Percentiles rank a stretch among this genome's conserved stretches.
phyloP scores from a whole-genome alignment of 92 coral and sea anemone species.

The Meandrina meandrites region DNA sequence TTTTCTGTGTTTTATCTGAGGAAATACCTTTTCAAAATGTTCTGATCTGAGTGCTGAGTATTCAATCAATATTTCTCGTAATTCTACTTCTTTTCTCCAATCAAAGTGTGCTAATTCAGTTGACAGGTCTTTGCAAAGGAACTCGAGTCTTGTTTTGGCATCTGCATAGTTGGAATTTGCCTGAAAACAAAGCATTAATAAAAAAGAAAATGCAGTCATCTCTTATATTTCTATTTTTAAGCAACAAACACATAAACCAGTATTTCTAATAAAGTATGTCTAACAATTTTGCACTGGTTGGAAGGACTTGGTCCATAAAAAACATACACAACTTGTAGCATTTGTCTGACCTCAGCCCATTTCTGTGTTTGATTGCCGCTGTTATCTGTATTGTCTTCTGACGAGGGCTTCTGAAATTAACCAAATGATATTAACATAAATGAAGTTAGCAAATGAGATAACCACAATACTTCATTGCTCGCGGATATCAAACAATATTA shows the following conservation, averaged over 20 bases:
- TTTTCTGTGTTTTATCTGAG: background rate
- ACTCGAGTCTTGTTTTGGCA: conserved; percentile 83
- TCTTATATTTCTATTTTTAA: too few species aligned
- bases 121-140: conserved; percentile 85
- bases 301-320: too few species aligned
- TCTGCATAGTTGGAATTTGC: conserved; percentile 94
- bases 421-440: background rate
- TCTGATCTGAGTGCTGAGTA: conserved; percentile 90
- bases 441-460: too few species aligned
- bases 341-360: conserved; percentile 89
- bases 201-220: background rate
- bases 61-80: conserved; percentile 89
- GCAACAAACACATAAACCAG: too few species aligned
- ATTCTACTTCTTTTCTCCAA: conserved; percentile 88
- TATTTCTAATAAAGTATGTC: too few species aligned
- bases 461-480: background rate
- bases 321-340: background rate
- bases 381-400: background rate
- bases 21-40: conserved; percentile 92
- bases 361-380: conserved; percentile 68
- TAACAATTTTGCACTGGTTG: too few species aligned
- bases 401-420: background rate
- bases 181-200: conserved; percentile 37
- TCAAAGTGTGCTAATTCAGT: conserved; percentile 90
- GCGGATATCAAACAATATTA: background rate